Evolutionary conservation across 2,888 invertebrate genomes (phyloP), one percentile per base, ranked within the genome.

Genomic region (Drosophila setosimentum): DNA sequence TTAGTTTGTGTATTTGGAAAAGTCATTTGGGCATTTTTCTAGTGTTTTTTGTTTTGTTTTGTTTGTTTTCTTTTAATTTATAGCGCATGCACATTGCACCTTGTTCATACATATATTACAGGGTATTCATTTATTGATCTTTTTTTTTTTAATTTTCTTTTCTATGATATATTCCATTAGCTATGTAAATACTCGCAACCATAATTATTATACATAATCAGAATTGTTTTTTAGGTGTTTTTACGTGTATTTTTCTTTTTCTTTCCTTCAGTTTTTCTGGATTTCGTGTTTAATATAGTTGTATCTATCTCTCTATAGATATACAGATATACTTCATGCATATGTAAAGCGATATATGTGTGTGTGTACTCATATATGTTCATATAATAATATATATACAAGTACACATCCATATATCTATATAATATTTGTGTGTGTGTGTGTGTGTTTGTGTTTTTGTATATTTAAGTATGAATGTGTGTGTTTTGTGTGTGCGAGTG

Each of bases 131-230:
- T 68, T 73, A 49, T 24, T 35, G 33, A n/a, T 54, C 32, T 65
- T 53, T 54, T 27, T 65, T 53, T 54, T 27, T 50, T 51, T 11
- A n/a, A 30, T 58, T 21, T 21, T 51, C 35, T 27, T 29, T 50
- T 37, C 59, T 35, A 62, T 65, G 58, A 55, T 79, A 72, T 78
- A 57, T 65, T 65, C 49, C 53, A 49, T 77, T 79, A 77, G 71
- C 75, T 81, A 80, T 57, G 62, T 72, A 80, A 80, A 72, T 80
- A 80, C 65, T 76, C 80, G 77, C 68, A 80, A 76, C 77, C 81
- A 76, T 68, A 55, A 70, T 68, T 75, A 49, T 59, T 68, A 65
- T 64, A 79, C 70, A 79, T 79, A 51, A 60, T 60, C 50, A 67
- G 70, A 71, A 67, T 60, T 70, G 27, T 57, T 64, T 73, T 73